phyloP scores from a whole-genome alignment of 2,888 invertebrate genomes.

The Steinernema hermaphroditum region DNA sequence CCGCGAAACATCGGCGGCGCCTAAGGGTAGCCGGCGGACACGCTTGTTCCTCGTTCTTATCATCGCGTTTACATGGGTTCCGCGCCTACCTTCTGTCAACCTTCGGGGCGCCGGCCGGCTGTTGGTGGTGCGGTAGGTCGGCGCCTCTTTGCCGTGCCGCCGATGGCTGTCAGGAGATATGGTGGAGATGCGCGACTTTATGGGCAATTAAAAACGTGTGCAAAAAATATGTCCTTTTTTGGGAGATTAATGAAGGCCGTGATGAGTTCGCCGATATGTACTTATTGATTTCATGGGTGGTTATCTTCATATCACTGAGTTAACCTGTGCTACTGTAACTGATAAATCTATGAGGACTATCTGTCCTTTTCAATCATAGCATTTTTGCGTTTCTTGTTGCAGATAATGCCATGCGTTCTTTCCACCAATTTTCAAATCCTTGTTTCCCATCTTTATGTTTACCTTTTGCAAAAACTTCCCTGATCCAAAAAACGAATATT shows the following conservation, averaged over 20 bases:
- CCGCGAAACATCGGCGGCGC: background rate
- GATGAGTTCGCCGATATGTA: too few relatives aligned
- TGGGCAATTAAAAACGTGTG: background rate
- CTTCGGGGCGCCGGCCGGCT: background rate
- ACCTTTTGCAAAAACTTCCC: too few relatives aligned
- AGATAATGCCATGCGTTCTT: too few relatives aligned
- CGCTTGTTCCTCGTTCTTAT: conserved; percentile 21
- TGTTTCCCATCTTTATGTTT: too few relatives aligned
- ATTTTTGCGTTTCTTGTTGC: background rate
- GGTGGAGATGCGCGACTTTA: background rate
- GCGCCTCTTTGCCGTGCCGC: background rate
- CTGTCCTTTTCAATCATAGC: background rate
- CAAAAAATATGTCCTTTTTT: background rate
- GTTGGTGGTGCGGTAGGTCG: background rate
- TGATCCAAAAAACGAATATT: too few relatives aligned
- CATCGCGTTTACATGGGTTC: background rate
- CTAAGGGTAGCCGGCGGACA: conserved; percentile 16
- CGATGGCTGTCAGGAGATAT: background rate
- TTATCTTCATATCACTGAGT: too few relatives aligned
- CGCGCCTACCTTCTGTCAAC: background rate
- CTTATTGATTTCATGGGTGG: too few relatives aligned
- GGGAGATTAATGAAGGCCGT: background rate
- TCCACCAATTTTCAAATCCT: too few relatives aligned
- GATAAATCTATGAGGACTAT: background rate
- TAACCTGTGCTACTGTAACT: too few relatives aligned